Evolutionary conservation across 2,888 invertebrate species (phyloP), one percentile per base, ranked within the genome.

Genomic region (Oxyteleia sp.): DNA sequence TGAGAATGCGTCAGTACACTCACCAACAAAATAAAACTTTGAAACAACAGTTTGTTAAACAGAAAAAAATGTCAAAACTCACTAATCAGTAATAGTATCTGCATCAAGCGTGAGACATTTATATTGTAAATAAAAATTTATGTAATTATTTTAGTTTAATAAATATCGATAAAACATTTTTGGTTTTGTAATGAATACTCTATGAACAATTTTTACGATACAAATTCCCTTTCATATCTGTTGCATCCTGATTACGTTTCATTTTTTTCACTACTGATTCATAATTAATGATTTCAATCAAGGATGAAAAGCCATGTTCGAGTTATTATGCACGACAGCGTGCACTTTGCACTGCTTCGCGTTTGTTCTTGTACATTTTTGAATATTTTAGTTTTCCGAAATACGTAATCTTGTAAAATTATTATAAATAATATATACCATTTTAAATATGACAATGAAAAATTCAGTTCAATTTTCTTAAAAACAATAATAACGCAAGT

Each of bases 1-100:
- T 84, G 69, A 69, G 83, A 69, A 84, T 84, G 79, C 11, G 82
- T 10, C 82, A 82, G 49, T 82, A 53, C 41, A 5, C 29, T 15
- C 32, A 64, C 43, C 79, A 84, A 26, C n/a, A 55, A 0, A 81
- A 74, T 61, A 1, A n/a, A n/a, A 43, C 15, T 16, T 10, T 75
- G 13, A 74, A 81, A 61, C 49, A 75, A 55, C 35, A 51, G n/a
- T 75, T 66, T 76, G 66, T 76, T 32, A 47, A 57, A 29, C 26
- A 66, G 26, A 66, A 75, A 10, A 64, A 75, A 45, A 43, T 32
- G 4, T 75, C 64, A n/a, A 75, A 75, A 63, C 18, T 74, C 4
- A 45, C 16, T 2, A 45, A 69, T 26, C 69, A 69, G 11, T 69
- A 47, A 69, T 4, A 26, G 26, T 26, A 26, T 4, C 26, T 26